Evolutionary conservation across 2,888 invertebrate species (phyloP).

Genomic region (Lithophane socia): DNA sequence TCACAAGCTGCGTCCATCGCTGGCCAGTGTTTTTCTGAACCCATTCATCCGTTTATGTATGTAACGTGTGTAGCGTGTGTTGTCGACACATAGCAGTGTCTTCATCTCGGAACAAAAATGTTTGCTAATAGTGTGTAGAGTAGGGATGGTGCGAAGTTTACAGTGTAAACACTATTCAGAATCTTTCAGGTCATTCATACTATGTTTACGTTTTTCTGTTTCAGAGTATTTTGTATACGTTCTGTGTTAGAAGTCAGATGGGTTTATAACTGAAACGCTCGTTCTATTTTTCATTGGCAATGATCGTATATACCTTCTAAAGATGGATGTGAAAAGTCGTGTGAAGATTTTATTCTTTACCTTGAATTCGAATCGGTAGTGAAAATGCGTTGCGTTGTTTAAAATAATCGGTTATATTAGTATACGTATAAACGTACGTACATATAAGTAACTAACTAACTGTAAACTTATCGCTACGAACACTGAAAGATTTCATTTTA

Average conservation of each 20-base stretch:
- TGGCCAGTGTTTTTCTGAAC: conserved; percentile 75
- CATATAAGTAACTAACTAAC: not conserved
- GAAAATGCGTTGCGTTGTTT: not conserved
- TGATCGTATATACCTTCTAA: not conserved
- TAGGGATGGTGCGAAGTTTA: conserved; percentile 44
- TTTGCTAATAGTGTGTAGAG: conserved; percentile 53
- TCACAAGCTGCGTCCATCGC: conserved; percentile 64
- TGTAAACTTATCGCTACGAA: conserved; percentile 1
- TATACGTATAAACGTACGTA: no score
- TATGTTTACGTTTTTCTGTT: conserved; percentile 56
- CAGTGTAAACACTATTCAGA: conserved; percentile 48
- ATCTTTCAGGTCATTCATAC: conserved; percentile 45
- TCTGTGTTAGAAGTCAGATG: conserved; percentile 12
- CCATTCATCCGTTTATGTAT: conserved; percentile 69
- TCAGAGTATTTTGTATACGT: conserved; percentile 28
- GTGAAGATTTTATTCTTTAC: not conserved
- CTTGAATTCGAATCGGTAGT: not conserved
- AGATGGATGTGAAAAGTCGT: not conserved
- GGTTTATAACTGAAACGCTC: conserved; percentile 12
- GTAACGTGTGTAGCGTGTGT: conserved; percentile 60
- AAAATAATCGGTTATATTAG: not conserved
- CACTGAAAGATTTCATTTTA: conserved; percentile 32
- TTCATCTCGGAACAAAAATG: conserved; percentile 63
- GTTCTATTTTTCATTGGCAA: conserved; percentile 28
- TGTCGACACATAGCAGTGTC: conserved; percentile 67